phyloP scores from a whole-genome alignment of 2,888 invertebrate genomes.

The Periphyllus acericola region DNA sequence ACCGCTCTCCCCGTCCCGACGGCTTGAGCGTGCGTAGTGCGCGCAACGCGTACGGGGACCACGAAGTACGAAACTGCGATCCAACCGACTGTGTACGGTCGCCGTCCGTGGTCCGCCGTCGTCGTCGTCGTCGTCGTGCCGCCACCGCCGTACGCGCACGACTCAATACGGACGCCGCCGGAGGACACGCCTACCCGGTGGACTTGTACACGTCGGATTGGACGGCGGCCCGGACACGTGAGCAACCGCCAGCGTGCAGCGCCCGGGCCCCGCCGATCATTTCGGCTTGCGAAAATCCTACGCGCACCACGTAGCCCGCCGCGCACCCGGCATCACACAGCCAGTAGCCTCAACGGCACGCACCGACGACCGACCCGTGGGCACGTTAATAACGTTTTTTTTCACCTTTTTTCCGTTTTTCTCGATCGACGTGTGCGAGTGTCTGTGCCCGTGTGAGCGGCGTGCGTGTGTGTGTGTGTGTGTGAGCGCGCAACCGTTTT shows the following conservation, averaged over 20 bases:
- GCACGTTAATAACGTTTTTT: background rate
- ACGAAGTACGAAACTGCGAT: too few relatives aligned
- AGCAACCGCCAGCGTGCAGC: conserved; percentile 61
- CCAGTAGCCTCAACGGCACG: conserved; percentile 52
- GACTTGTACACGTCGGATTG: conserved; percentile 59
- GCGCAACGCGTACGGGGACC: too few relatives aligned
- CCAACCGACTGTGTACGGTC: too few relatives aligned
- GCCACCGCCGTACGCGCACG: conserved; percentile 31
- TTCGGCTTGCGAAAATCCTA: conserved; percentile 61
- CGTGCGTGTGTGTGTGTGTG: background rate
- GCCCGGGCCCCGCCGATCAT: conserved; percentile 62
- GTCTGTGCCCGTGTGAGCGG: background rate
- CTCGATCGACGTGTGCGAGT: background rate
- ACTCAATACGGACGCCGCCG: conserved; percentile 49
- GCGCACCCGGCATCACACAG: conserved; percentile 51
- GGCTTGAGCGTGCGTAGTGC: background rate
- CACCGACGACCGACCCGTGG: conserved; percentile 12
- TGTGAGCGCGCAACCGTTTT: background rate
- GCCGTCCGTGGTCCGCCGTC: too few relatives aligned
- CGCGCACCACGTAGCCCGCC: conserved; percentile 54
- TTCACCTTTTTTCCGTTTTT: conserved; percentile 24
- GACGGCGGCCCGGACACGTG: conserved; percentile 58
- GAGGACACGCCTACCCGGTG: conserved; percentile 48
- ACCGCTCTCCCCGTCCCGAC: background rate
- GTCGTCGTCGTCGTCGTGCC: conserved; percentile 17